Evolutionary conservation across 1,140 invertebrate genomes (phyloP).

Genomic region (Macrocentrus cingulum): DNA sequence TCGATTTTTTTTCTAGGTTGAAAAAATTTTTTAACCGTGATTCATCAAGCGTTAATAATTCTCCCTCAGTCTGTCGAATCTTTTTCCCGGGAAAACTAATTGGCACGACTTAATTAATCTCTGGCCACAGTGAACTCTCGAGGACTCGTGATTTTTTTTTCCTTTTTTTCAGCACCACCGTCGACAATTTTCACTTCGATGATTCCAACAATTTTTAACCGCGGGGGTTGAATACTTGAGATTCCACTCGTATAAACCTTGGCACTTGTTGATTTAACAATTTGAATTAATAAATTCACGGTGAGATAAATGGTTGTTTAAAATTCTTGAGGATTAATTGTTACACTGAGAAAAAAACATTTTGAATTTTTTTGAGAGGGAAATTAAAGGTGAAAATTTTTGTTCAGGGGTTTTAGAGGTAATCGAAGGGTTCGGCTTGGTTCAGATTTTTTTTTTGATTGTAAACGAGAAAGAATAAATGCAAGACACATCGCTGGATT

Average conservation of each 20-base stretch:
- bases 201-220: not conserved
- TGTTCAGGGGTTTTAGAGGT: too few species aligned
- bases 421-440: too few species aligned
- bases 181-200: constrained; percentile 2
- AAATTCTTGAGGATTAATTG: not conserved
- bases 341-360: too few species aligned
- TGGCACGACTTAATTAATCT: constrained; percentile 33
- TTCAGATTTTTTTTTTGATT: too few species aligned
- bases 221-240: not conserved
- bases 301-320: not conserved
- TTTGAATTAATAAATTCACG: constrained; percentile 1
- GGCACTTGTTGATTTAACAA: constrained; percentile 12
- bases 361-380: too few species aligned
- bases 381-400: too few species aligned
- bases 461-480: not conserved
- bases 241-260: not conserved
- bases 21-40: constrained; percentile 7
- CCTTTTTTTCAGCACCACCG: not conserved
- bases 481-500: not conserved
- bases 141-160: constrained; percentile 8
- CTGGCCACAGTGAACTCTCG: constrained; percentile 22
- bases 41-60: constrained; percentile 7
- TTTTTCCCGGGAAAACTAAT: constrained; percentile 27
- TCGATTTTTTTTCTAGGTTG: not conserved
- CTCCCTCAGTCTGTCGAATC: constrained; percentile 14